Base-by-base conservation (phyloP, 2,888 invertebrate genomes). In the Chironomus riparius region DNA sequence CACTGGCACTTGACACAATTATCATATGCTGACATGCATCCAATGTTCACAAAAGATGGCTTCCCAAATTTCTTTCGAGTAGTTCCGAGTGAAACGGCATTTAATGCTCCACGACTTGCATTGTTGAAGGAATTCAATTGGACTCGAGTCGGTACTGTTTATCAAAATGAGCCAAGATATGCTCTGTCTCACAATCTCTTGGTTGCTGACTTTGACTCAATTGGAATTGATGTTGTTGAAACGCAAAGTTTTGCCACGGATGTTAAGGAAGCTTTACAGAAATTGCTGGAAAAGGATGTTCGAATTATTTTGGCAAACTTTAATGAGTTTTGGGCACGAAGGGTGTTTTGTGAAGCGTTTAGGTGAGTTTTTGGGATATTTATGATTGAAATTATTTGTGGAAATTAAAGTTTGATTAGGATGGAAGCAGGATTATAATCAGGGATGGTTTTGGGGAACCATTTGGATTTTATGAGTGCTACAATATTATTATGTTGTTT, bases 1-100 rank as follows among this genome's bases (percentile, higher is more conserved):
- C 97, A 96, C 83, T 99, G 98, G 97, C 94, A 96, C 82, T 88
- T 99, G 76, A 94, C 95, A 0, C 97, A 97, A 92, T 86, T 98
- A 7, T 97, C 97, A 13, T 98, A 97, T 84, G 97, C 97, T 4
- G 98, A 98, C 84, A 98, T 97, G 4, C 97, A 98, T 85, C 98
- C 98, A 0, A 95, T 97, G 93, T 95, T 97, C 85, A 94, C 94
- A 5, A 92, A 91, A 81, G 91, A 93, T 81, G 93, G 93, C 79
- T 98, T 96, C 83, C 97, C 97, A 7, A 96, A 97, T 84, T 97
- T 98, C 87, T 98, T 96, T 86, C 91, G 98, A 71, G 94, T 97
- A 78, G 97, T 97, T 21, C 98, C 98, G 0, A 95, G 95, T 75
- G 97, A 98, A 84, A 95, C 94, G 82, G 97, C 97, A 71, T 97